These are phyloP conservation scores for Lysandra bellargus DNA, from an alignment of 2,888 invertebrate genomes.

Conservation along the genomic window DNA sequence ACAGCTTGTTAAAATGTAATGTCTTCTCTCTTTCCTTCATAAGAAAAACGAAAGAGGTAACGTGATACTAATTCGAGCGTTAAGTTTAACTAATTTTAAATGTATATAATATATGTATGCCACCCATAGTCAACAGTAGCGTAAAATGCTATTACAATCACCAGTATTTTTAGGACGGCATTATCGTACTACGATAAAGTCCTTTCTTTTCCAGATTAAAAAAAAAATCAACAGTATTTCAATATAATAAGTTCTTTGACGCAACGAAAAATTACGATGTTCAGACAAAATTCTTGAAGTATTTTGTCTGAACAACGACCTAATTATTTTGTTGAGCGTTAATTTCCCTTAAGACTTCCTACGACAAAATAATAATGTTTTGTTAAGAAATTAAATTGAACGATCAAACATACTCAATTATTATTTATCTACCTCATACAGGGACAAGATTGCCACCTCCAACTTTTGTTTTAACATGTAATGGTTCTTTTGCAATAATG, in stretches of 20 bases:
- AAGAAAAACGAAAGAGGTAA: too few species aligned
- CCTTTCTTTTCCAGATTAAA: too few species aligned
- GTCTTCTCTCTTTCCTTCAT: too few species aligned
- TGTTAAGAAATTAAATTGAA: neutral
- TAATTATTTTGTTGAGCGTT: neutral
- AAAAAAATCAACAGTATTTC: neutral
- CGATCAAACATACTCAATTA: neutral
- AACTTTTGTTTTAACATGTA: neutral
- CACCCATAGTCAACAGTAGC: neutral
- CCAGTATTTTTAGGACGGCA: neutral
- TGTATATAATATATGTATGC: neutral
- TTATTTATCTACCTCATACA: neutral
- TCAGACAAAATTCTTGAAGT: neutral
- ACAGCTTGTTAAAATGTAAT: too few species aligned
- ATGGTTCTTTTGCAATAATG: neutral
- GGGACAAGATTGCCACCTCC: neutral
- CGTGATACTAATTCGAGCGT: too few species aligned
- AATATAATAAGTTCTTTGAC: neutral
- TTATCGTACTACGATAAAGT: too few species aligned
- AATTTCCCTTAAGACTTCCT: constrained; percentile 16
- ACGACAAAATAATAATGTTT: neutral
- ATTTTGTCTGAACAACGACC: neutral
- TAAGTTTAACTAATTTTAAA: too few species aligned
- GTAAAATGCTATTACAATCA: neutral
- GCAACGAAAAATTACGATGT: neutral